Evolutionary conservation across 1,140 invertebrate species (phyloP).

Genomic region (Pseudomyrmex cubaensis): DNA sequence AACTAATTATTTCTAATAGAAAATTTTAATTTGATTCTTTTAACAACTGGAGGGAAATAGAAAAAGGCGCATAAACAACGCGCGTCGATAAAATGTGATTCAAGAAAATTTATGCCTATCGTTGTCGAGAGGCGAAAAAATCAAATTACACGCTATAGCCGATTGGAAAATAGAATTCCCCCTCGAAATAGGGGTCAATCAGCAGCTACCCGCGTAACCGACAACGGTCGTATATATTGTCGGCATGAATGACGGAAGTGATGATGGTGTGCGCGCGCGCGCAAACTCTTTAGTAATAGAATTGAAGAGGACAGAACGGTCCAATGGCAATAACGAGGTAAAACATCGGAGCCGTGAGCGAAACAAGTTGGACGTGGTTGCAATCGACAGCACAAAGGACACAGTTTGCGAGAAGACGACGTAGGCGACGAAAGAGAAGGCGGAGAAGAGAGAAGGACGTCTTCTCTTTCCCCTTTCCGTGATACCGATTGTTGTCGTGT

Average conservation of each 20-base stretch:
- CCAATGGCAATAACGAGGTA: slow-evolving; percentile 26
- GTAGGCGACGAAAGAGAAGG: neutral
- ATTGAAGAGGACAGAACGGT: slow-evolving; percentile 19
- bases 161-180: neutral
- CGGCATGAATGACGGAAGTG: neutral
- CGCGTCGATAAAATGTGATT: neutral
- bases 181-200: neutral
- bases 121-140: neutral
- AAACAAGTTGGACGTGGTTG: slow-evolving; percentile 40
- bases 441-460: neutral
- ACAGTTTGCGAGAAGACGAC: neutral
- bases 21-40: too few species aligned
- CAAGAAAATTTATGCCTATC: neutral
- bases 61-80: neutral
- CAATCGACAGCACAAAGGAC: slow-evolving; percentile 42
- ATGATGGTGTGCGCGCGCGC: neutral
- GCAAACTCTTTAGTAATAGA: slow-evolving; percentile 21
- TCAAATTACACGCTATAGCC: neutral
- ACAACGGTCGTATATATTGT: neutral
- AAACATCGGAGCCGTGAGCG: slow-evolving; percentile 12
- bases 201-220: neutral
- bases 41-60: too few species aligned
- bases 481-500: slow-evolving; percentile 36
- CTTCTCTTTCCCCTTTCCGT: slow-evolving; percentile 10
- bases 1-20: too few species aligned